A percentile compares a stretch with the other conserved stretches of the same genome.
phyloP scores from a whole-genome alignment of 1,140 invertebrate species.

The Apis mellifera region DNA sequence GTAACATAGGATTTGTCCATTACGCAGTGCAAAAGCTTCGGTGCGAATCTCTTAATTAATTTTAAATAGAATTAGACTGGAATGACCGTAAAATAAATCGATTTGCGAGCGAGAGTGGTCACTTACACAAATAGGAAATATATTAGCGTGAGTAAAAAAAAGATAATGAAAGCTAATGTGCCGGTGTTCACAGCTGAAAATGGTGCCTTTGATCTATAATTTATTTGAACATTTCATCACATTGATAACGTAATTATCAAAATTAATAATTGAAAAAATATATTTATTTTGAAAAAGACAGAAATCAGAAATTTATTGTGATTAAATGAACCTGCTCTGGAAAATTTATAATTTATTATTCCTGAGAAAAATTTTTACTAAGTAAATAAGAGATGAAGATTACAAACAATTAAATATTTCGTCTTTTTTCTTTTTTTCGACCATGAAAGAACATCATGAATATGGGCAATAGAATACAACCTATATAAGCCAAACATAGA shows the following conservation, averaged over 20 bases:
- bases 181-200: not conserved
- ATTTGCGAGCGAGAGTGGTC: conserved; percentile 69
- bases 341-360: not conserved
- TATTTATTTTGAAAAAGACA: not conserved
- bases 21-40: conserved; percentile 12
- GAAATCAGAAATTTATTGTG: not conserved
- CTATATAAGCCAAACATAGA: conserved; percentile 25
- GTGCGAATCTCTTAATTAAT: not conserved
- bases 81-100: conserved; percentile 23
- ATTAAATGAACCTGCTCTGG: not conserved
- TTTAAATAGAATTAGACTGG: not conserved
- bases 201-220: not conserved
- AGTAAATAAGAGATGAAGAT: not conserved
- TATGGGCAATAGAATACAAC: conserved; percentile 4
- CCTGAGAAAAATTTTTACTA: not conserved
- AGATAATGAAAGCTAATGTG: conserved; percentile 26
- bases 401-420: not conserved
- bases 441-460: not conserved
- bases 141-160: conserved; percentile 36
- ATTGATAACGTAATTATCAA: not conserved
- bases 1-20: not conserved
- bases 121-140: conserved; percentile 20
- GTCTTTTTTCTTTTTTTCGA: not conserved
- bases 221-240: not conserved
- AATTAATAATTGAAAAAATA: not conserved